A percentile compares a stretch with the other conserved stretches of the same genome.
Evolutionary conservation across 2,888 invertebrate genomes (phyloP).

Genomic region (Xiphydria camelus): DNA sequence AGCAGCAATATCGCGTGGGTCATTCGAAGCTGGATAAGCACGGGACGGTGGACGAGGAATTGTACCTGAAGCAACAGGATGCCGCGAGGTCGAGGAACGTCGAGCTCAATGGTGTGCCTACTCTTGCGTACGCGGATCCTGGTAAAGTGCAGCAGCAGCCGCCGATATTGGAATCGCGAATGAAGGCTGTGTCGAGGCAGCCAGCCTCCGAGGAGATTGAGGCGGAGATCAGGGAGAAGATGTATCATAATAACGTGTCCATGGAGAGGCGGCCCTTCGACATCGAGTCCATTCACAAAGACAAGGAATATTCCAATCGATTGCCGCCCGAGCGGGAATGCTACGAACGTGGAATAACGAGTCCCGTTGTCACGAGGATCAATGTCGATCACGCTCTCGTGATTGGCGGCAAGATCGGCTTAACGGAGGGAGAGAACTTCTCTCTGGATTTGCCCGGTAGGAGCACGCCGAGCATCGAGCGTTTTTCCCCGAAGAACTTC

Average conservation of each 20-base stretch:
- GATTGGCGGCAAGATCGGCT: constrained; percentile 9
- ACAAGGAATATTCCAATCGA: constrained; percentile 27
- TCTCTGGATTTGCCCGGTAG: constrained; percentile 26
- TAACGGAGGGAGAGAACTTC: constrained; percentile 30
- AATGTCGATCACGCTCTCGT: constrained; percentile 24
- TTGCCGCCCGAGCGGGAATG: constrained; percentile 25
- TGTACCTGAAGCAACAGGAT: constrained; percentile 34
- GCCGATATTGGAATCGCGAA: constrained; percentile 29
- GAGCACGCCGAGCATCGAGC: constrained; percentile 22
- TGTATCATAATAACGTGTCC: constrained; percentile 33
- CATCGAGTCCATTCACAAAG: constrained; percentile 35
- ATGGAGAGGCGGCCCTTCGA: constrained; percentile 37
- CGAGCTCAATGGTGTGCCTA: constrained; percentile 35
- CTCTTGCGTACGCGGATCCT: constrained; percentile 45
- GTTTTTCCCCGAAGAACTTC: constrained; percentile 31
- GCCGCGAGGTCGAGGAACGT: constrained; percentile 26
- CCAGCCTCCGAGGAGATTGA: constrained; percentile 38
- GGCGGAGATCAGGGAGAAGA: constrained; percentile 38
- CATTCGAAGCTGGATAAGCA: constrained; percentile 34
- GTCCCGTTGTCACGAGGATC: constrained; percentile 17
- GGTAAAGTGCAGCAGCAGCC: constrained; percentile 40
- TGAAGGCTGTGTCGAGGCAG: constrained; percentile 30
- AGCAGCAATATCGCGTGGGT: constrained; percentile 60
- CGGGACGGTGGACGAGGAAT: constrained; percentile 28
- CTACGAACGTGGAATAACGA: constrained; percentile 22